Evolutionary conservation across 2,888 invertebrate species (phyloP).

Genomic region (Ganaspis brasiliensis): DNA sequence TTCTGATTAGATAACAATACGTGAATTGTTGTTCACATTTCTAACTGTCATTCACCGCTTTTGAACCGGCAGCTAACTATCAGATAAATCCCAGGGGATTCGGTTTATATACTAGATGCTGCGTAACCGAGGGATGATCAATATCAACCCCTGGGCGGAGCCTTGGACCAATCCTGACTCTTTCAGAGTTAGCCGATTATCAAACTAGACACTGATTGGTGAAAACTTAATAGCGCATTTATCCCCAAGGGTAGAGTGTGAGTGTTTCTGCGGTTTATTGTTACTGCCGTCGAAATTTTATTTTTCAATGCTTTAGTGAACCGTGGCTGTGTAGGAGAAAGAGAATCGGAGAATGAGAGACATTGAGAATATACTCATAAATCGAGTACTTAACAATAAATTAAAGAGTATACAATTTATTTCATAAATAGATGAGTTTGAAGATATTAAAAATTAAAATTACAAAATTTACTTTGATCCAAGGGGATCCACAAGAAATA

Average conservation of each 20-base stretch:
- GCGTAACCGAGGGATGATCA: conserved; percentile 70
- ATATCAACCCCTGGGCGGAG: conserved; percentile 77
- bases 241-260: conserved; percentile 57
- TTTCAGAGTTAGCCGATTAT: conserved; percentile 63
- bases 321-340: not conserved
- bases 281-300: conserved; percentile 72
- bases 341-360: not conserved
- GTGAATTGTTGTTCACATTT: not conserved
- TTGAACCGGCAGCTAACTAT: conserved; percentile 62
- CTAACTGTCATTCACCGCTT: not conserved
- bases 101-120: conserved; percentile 70
- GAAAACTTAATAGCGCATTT: conserved; percentile 68
- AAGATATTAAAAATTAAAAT: not conserved
- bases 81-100: conserved; percentile 62
- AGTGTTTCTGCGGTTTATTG: conserved; percentile 73
- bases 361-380: not conserved
- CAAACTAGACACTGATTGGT: conserved; percentile 59
- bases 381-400: conserved; percentile 9
- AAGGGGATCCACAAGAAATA: too few relatives aligned
- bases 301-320: conserved; percentile 54
- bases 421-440: not conserved
- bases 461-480: too few relatives aligned
- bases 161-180: conserved; percentile 66
- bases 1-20: too few relatives aligned
- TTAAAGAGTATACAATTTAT: not conserved